Evolutionary conservation across 2,113 vertebrate genomes (phyloP).

Genomic region (Rhinopithecus roxellana): DNA sequence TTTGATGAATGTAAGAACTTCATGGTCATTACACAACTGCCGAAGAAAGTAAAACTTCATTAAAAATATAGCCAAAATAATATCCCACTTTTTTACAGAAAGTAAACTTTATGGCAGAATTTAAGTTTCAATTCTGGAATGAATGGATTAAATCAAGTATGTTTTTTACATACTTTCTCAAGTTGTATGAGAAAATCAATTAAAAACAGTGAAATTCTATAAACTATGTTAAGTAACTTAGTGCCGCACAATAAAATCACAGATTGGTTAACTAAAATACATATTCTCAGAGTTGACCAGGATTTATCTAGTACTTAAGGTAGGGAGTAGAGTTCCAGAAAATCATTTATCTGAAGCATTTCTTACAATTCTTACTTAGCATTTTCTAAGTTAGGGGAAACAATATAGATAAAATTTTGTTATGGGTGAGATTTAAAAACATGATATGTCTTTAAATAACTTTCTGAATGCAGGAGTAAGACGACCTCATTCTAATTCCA

Average conservation of each 20-base stretch:
- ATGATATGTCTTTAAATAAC: background rate
- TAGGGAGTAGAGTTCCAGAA: background rate
- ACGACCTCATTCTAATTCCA: background rate
- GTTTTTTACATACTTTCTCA: background rate
- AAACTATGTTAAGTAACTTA: constrained; percentile 4
- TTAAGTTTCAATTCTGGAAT: constrained; percentile 2
- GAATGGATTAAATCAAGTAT: background rate
- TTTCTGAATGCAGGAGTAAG: background rate
- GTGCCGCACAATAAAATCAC: background rate
- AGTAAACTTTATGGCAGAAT: background rate
- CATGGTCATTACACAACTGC: constrained; percentile 95
- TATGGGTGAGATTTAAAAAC: background rate
- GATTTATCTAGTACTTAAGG: background rate
- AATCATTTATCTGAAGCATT: constrained; percentile 11
- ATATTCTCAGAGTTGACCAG: constrained; percentile 13
- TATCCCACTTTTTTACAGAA: background rate
- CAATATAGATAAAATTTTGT: background rate
- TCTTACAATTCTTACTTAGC: background rate
- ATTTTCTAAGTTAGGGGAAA: background rate
- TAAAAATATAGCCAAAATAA: constrained; percentile 40
- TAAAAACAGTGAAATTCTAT: constrained; percentile 23
- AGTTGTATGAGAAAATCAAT: background rate
- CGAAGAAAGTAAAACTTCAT: constrained; percentile 75
- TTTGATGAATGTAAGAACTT: constrained; percentile 95
- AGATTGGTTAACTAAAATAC: background rate